These are phyloP conservation scores for Halisarca cf. caerulea DNA, from an alignment of 37 sponge, comb jelly and placozoan genomes.

Conservation along the genomic window DNA sequence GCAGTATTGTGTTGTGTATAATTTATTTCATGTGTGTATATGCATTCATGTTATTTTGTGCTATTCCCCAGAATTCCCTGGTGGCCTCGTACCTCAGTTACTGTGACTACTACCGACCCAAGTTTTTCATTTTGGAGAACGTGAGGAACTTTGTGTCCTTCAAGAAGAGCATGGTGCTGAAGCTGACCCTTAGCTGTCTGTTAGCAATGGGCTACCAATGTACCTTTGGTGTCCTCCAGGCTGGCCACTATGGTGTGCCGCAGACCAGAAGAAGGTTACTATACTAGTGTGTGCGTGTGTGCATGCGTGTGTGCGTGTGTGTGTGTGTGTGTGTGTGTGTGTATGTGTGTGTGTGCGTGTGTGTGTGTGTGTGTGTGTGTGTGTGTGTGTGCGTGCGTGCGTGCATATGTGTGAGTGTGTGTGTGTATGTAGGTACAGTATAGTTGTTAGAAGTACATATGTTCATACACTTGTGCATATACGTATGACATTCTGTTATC, in stretches of 20 bases:
- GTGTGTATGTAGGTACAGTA: not conserved
- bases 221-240: conserved; percentile 90
- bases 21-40: not conserved
- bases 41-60: not conserved
- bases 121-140: conserved; percentile 87
- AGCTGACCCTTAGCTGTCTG: conserved; percentile 84
- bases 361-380: not conserved
- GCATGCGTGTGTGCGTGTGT: not conserved
- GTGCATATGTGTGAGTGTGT: not conserved
- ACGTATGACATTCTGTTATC: no score
- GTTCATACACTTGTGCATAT: not conserved
- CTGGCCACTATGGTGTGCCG: conserved; percentile 91
- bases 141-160: conserved; percentile 96
- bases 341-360: conserved; percentile 20
- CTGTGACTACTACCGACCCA: conserved; percentile 91
- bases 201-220: conserved; percentile 93
- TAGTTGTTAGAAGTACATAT: not conserved
- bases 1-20: no score
- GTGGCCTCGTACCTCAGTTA: conserved; percentile 86
- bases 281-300: not conserved
- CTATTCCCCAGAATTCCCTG: conserved; percentile 67
- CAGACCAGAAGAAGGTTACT: conserved; percentile 85
- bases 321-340: not conserved
- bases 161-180: conserved; percentile 90
- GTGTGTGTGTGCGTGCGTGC: not conserved